These are phyloP conservation scores for Tenthredo amoena DNA, from an alignment of 2,888 invertebrate genomes.

Conservation along the genomic window DNA sequence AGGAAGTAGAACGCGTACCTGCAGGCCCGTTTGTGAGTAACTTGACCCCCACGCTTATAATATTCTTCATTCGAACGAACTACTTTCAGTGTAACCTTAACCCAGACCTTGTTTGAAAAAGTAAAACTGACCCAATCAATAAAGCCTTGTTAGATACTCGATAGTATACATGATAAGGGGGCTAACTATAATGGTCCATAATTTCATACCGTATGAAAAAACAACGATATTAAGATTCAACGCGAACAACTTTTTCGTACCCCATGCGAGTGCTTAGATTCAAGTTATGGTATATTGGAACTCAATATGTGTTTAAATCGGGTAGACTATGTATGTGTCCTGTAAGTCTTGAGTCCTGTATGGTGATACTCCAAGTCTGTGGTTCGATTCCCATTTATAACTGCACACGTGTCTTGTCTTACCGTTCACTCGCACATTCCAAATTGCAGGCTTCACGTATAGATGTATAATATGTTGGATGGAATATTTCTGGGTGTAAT, in stretches of 20 bases:
- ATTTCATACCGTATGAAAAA: not conserved
- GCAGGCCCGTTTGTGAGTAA: conserved; percentile 40
- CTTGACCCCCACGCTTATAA: conserved; percentile 44
- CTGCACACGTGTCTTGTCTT: conserved; percentile 31
- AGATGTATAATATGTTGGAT: not conserved
- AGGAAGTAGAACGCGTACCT: conserved; percentile 49
- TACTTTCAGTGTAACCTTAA: conserved; percentile 44
- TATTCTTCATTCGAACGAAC: conserved; percentile 36
- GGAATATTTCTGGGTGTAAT: not conserved
- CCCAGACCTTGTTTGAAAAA: conserved; percentile 43
- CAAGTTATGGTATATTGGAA: too few relatives aligned
- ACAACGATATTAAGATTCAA: not conserved
- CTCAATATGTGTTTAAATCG: not conserved
- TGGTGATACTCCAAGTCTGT: not conserved
- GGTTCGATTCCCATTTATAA: conserved; percentile 20
- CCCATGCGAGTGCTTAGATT: too few relatives aligned
- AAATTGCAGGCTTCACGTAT: not conserved
- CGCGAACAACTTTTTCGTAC: not conserved
- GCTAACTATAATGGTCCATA: not conserved
- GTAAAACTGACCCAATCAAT: conserved; percentile 29
- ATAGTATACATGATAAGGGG: not conserved
- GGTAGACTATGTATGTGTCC: not conserved
- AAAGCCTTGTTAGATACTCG: not conserved
- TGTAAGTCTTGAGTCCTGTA: not conserved
- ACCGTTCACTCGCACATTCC: conserved; percentile 11